Percentiles rank a stretch among this genome's conserved stretches.
Conservation (phyloP, 2,888 invertebrate species). For the Drosophila barbarae region DNA sequence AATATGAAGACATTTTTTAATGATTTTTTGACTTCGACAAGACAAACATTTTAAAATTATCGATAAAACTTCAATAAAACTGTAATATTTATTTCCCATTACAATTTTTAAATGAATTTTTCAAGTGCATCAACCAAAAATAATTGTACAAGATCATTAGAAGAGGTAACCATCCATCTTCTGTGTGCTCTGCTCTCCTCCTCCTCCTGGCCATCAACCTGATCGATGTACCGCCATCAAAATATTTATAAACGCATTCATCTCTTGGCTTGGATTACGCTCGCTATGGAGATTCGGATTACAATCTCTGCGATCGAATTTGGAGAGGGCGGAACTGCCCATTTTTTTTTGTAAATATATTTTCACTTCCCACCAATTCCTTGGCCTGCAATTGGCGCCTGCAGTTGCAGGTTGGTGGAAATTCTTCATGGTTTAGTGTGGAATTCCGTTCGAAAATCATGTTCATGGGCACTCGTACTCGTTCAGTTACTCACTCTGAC, state of each 20-base stretch:
- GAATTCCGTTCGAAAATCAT: slow-evolving; percentile 35
- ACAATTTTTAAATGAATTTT: slow-evolving; percentile 43
- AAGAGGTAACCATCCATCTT: slow-evolving; percentile 48
- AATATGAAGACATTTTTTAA: background rate
- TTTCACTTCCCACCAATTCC: slow-evolving; percentile 3
- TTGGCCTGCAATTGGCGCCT: slow-evolving; percentile 68
- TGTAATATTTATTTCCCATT: no score
- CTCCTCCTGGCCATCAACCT: slow-evolving; percentile 17
- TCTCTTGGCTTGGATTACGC: slow-evolving; percentile 50
- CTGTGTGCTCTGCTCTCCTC: slow-evolving; percentile 10
- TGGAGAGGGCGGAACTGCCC: slow-evolving; percentile 42
- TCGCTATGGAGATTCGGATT: slow-evolving; percentile 32
- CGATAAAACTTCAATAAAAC: no score
- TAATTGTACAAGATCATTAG: slow-evolving; percentile 73
- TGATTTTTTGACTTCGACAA: no score
- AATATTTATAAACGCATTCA: slow-evolving; percentile 77
- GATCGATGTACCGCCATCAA: slow-evolving; percentile 66
- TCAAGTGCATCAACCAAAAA: slow-evolving; percentile 38
- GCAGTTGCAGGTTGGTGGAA: slow-evolving; percentile 51
- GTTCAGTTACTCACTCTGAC: slow-evolving; percentile 34
- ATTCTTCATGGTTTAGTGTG: slow-evolving; percentile 56
- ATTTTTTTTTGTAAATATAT: background rate
- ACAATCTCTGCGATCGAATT: slow-evolving; percentile 18
- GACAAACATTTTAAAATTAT: no score
- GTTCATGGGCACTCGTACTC: slow-evolving; percentile 34